Conservation (phyloP, 2,888 invertebrate species). For the Mallateleia sp. region DNA sequence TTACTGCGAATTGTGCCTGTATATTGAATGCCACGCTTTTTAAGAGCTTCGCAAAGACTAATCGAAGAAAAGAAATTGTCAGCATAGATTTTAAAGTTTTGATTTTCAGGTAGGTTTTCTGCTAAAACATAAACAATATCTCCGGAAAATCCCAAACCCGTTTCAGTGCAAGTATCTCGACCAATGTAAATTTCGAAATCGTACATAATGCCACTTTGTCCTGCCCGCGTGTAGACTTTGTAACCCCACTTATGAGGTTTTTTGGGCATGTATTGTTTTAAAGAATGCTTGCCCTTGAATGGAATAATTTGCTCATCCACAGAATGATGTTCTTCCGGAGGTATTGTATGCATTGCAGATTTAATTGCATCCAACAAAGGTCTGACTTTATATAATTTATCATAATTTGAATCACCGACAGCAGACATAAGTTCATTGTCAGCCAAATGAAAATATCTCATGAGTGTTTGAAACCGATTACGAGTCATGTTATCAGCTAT, state of each 20-base stretch:
- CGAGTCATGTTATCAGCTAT: conserved; percentile 44
- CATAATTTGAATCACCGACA: conserved; percentile 5
- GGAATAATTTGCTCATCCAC: too few species aligned
- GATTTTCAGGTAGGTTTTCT: conserved; percentile 19
- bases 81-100: conserved; percentile 38
- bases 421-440: conserved; percentile 36
- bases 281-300: conserved; percentile 41
- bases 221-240: too few species aligned
- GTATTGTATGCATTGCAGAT: conserved; percentile 35
- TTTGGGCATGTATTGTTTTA: too few species aligned
- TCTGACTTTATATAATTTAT: conserved; percentile 33
- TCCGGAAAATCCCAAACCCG: too few species aligned
- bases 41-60: conserved; percentile 22
- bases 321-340: conserved; percentile 43
- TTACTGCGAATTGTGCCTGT: too few species aligned
- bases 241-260: conserved; percentile 50
- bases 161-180: conserved; percentile 34
- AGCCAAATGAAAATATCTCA: conserved; percentile 42
- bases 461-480: conserved; percentile 30
- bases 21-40: conserved; percentile 19
- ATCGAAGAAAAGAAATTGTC: conserved; percentile 45
- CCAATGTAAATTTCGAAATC: conserved; percentile 44
- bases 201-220: conserved; percentile 35
- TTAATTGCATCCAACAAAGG: conserved; percentile 18
- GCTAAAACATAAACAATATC: too few species aligned